phyloP scores from a whole-genome alignment of 2,113 vertebrate genomes.

The Indicator indicator region DNA sequence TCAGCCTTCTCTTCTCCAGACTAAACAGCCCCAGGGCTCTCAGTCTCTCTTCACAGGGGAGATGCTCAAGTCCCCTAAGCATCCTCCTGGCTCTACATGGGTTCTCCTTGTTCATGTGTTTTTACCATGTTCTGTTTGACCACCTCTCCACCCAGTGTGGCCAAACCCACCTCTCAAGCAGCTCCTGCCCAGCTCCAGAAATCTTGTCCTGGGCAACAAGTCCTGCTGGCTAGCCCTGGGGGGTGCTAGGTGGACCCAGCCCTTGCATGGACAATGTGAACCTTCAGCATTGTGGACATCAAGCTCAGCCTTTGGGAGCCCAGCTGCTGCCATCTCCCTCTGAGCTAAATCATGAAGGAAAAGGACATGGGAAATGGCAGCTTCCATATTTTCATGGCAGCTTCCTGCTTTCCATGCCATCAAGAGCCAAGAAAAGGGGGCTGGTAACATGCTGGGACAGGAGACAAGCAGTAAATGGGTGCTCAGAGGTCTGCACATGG shows the following conservation, averaged over 20 bases:
- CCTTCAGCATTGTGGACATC: not conserved
- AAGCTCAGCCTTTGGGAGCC: not conserved
- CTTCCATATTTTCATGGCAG: not conserved
- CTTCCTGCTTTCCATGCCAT: not conserved
- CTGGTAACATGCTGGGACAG: not conserved
- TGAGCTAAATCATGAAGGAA: not conserved
- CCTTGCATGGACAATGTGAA: not conserved
- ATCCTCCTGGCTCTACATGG: too few relatives aligned
- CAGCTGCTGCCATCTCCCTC: not conserved
- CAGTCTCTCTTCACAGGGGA: too few relatives aligned
- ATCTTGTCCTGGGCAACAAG: not conserved
- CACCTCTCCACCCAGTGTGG: not conserved
- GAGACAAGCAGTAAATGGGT: not conserved
- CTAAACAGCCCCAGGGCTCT: too few relatives aligned
- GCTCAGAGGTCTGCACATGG: not conserved
- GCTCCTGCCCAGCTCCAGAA: not conserved
- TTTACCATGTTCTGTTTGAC: not conserved
- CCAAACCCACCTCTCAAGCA: not conserved
- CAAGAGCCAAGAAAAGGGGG: not conserved
- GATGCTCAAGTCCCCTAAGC: too few relatives aligned
- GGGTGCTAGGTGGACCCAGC: not conserved
- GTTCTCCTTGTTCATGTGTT: rapidly evolving
- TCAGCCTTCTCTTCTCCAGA: too few relatives aligned
- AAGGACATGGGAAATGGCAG: not conserved
- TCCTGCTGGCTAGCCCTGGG: not conserved